Evolutionary conservation across 1,140 invertebrate species (phyloP).

Genomic region (Solenopsis invicta): DNA sequence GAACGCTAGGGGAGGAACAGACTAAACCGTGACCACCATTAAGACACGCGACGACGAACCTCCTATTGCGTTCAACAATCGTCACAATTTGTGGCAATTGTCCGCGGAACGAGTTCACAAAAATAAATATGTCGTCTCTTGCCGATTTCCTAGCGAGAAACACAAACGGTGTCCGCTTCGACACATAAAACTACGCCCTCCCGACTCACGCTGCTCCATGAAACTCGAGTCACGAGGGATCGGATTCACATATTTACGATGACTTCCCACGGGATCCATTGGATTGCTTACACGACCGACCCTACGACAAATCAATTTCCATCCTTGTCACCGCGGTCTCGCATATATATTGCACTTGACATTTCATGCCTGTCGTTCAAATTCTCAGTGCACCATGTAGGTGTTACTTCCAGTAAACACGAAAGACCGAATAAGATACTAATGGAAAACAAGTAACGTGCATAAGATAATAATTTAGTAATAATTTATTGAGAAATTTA

Average conservation of each 20-base stretch:
- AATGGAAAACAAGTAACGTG: not conserved
- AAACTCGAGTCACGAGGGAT: slow-evolving; percentile 36
- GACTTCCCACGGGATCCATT: not conserved
- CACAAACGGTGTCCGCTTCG: not conserved
- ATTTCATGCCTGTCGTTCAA: not conserved
- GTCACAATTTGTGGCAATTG: slow-evolving; percentile 41
- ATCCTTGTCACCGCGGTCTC: slow-evolving; percentile 8
- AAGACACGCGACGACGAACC: slow-evolving; percentile 44
- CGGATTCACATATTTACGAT: slow-evolving; percentile 20
- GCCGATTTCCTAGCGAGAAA: not conserved
- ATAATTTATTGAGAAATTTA: not conserved
- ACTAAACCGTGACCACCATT: not conserved
- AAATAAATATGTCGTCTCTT: not conserved
- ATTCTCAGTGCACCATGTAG: slow-evolving; percentile 5
- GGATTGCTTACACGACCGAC: not conserved
- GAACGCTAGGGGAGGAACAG: not conserved
- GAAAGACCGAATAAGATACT: not conserved
- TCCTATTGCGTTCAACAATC: slow-evolving; percentile 6
- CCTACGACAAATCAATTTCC: slow-evolving; percentile 26
- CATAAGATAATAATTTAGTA: not conserved
- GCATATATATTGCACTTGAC: not conserved
- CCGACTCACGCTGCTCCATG: not conserved
- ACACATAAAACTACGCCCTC: not conserved
- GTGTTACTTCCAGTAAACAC: not conserved
- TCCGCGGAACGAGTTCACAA: not conserved